Evolutionary conservation across 2,797 vertebrate species (phyloP).

Genomic region (Strix occidentalis): DNA sequence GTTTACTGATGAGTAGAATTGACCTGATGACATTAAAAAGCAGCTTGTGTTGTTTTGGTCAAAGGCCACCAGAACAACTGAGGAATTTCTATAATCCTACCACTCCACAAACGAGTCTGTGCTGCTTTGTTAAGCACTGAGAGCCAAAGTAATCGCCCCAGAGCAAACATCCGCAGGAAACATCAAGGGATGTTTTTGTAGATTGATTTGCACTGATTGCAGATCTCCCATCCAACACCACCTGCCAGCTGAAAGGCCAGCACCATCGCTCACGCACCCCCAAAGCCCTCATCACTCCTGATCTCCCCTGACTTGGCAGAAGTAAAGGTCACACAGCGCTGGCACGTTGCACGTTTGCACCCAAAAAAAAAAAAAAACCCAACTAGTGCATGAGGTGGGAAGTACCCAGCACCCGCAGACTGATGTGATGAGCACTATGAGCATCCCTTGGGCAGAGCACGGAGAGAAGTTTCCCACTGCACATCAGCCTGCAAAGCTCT

Average conservation of each 20-base stretch:
- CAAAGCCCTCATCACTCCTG: not conserved
- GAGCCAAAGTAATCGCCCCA: not conserved
- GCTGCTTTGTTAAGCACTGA: not conserved
- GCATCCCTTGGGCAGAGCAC: not conserved
- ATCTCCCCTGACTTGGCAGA: not conserved
- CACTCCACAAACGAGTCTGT: not conserved
- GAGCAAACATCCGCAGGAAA: accelerated
- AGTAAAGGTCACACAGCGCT: not conserved
- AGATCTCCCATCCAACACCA: accelerated
- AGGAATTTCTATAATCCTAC: not conserved
- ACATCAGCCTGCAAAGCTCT: not conserved
- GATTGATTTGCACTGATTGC: not conserved
- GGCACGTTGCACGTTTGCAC: not conserved
- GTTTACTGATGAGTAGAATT: not conserved
- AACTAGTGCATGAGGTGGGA: not conserved
- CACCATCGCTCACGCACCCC: not conserved
- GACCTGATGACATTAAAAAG: not conserved
- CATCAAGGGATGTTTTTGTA: not conserved
- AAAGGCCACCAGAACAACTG: not conserved
- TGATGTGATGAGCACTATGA: not conserved
- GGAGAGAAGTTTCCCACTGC: not conserved
- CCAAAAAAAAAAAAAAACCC: not conserved
- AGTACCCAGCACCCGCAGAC: not conserved
- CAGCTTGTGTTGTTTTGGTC: not conserved
- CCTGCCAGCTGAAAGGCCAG: not conserved